A percentile compares a stretch with the other conserved stretches of the same genome.
Conservation (phyloP, 2,888 invertebrate species). For the Catocala nupta region DNA sequence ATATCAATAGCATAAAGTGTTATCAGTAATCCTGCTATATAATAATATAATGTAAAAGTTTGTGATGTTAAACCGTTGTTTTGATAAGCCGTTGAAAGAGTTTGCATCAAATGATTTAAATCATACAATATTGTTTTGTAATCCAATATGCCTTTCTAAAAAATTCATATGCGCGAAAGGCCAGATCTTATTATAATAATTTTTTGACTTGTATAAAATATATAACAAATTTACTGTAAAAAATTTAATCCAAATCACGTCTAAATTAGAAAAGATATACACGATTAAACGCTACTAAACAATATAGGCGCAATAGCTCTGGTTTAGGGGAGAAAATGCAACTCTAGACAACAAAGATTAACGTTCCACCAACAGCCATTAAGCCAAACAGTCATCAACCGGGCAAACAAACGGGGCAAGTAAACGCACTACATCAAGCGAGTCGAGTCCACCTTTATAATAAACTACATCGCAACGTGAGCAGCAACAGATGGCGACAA, state of each 20-base stretch:
- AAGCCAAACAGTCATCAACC: slow-evolving; percentile 39
- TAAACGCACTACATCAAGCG: slow-evolving; percentile 56
- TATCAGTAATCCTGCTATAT: too few relatives aligned
- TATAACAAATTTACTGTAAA: too few relatives aligned
- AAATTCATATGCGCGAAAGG: too few relatives aligned
- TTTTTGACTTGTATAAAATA: too few relatives aligned
- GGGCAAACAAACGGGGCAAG: slow-evolving; percentile 41
- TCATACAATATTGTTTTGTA: too few relatives aligned
- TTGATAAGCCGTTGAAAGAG: too few relatives aligned
- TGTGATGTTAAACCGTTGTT: too few relatives aligned
- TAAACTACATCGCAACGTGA: slow-evolving; percentile 75
- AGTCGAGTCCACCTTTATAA: slow-evolving; percentile 74
- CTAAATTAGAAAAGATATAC: background rate
- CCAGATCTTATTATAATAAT: too few relatives aligned
- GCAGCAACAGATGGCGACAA: slow-evolving; percentile 82
- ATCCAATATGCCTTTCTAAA: too few relatives aligned
- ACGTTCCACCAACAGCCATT: slow-evolving; percentile 27
- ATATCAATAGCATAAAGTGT: too few relatives aligned
- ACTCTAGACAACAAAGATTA: background rate
- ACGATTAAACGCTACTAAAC: background rate
- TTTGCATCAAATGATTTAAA: too few relatives aligned
- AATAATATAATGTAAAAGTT: too few relatives aligned
- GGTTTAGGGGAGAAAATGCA: background rate
- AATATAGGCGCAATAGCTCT: background rate
- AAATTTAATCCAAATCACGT: background rate